These are phyloP conservation scores for Tapirus indicus DNA, from an alignment of 2,797 vertebrate species.

Conservation along the genomic window DNA sequence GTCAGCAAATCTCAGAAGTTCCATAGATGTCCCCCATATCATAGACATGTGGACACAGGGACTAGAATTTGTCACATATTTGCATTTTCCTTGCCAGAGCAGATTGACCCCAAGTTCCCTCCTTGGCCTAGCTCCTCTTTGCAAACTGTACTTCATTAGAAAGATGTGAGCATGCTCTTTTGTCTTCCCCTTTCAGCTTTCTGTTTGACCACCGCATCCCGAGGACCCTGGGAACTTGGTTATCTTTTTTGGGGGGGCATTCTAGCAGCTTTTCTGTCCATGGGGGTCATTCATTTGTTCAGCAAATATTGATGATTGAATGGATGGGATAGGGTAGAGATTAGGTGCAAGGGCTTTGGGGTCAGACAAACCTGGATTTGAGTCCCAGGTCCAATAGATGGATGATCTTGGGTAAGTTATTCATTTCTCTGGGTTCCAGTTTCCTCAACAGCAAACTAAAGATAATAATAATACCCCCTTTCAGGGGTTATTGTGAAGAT, in stretches of 20 bases:
- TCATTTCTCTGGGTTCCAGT: neutral
- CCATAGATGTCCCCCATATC: neutral
- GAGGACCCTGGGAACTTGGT: neutral
- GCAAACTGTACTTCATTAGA: neutral
- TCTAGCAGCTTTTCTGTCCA: neutral
- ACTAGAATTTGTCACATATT: neutral
- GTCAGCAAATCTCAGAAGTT: neutral
- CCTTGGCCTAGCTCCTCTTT: neutral
- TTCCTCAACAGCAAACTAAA: neutral
- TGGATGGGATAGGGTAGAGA: neutral
- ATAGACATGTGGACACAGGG: neutral
- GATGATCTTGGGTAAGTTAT: neutral
- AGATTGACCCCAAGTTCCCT: neutral
- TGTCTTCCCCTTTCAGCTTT: neutral
- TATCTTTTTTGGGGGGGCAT: too few species aligned
- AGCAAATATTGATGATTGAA: neutral
- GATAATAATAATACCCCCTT: neutral
- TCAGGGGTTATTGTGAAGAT: neutral
- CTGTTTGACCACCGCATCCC: neutral
- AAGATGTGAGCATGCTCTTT: neutral
- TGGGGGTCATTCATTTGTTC: neutral
- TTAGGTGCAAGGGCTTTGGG: neutral
- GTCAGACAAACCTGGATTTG: neutral
- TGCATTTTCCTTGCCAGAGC: conserved; percentile 7
- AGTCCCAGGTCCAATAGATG: neutral